A percentile compares a stretch with the other conserved stretches of the same genome.
Evolutionary conservation across 2,888 invertebrate species (phyloP).

Genomic region (Proisotoma minuta): DNA sequence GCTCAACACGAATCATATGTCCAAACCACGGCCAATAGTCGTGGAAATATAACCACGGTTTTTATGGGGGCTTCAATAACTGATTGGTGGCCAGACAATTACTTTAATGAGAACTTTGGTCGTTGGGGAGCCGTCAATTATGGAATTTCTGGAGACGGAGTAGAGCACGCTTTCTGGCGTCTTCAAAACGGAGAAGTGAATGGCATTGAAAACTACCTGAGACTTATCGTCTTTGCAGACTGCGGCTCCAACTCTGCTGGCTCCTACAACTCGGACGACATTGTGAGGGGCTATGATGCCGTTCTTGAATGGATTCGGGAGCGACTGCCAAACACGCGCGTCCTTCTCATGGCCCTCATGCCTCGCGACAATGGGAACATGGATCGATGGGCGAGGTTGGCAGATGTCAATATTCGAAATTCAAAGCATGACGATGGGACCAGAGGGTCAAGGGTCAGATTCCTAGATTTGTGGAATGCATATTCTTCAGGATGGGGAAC

Average conservation of each 20-base stretch:
- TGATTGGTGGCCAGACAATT: constrained; percentile 9
- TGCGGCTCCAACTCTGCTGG: constrained; percentile 18
- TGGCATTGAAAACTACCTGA: constrained; percentile 7
- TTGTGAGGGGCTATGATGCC: constrained; percentile 6
- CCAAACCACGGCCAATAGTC: not conserved
- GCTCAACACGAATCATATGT: not conserved
- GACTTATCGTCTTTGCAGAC: constrained; percentile 13
- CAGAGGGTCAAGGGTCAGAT: not conserved
- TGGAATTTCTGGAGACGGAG: constrained; percentile 16
- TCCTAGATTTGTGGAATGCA: constrained; percentile 11
- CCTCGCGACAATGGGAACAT: constrained; percentile 8
- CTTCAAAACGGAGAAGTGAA: constrained; percentile 16
- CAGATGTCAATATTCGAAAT: constrained; percentile 14
- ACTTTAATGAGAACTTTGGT: not conserved
- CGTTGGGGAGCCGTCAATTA: constrained; percentile 11
- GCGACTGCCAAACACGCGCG: constrained; percentile 4
- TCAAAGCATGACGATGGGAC: constrained; percentile 8
- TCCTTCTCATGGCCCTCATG: constrained; percentile 17
- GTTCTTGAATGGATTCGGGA: not conserved
- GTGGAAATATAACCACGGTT: constrained; percentile 3
- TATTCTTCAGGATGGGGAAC: constrained; percentile 10
- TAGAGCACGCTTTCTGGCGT: constrained; percentile 15
- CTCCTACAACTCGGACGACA: constrained; percentile 9
- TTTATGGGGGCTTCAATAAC: constrained; percentile 15
- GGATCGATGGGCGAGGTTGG: constrained; percentile 12